These are phyloP conservation scores for Nesometra sesokonis DNA, from an alignment of 35 echinoderm and acorn worm genomes.

Conservation along the genomic window DNA sequence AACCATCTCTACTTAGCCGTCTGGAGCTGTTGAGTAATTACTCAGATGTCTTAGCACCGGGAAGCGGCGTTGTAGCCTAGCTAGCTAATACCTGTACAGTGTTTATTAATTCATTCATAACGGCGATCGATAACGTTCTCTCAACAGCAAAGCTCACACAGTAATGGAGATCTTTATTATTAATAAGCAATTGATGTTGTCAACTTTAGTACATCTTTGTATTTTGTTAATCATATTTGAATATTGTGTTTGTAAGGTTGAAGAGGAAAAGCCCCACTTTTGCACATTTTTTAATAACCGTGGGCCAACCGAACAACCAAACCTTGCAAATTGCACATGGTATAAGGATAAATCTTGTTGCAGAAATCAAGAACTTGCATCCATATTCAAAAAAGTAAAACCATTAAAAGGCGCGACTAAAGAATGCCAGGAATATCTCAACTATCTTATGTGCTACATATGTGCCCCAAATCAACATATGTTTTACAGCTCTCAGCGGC, in stretches of 20 bases:
- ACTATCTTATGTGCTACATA: constrained; percentile 97
- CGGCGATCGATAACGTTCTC: too few relatives aligned
- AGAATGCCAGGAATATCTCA: constrained; percentile 68
- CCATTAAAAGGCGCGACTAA: constrained; percentile 52
- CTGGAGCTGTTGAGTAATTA: too few relatives aligned
- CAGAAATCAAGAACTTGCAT: constrained; percentile 72
- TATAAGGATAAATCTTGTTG: constrained; percentile 72
- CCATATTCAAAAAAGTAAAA: constrained; percentile 76
- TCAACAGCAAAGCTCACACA: too few relatives aligned
- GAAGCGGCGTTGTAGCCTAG: too few relatives aligned
- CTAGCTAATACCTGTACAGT: too few relatives aligned
- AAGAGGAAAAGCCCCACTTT: not conserved
- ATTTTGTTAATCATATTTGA: not conserved
- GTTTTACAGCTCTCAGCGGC: constrained; percentile 64
- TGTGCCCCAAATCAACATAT: constrained; percentile 62
- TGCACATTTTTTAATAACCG: constrained; percentile 97
- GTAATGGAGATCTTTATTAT: too few relatives aligned
- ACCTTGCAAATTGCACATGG: constrained; percentile 92
- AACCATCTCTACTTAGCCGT: too few relatives aligned
- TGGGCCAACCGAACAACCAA: constrained; percentile 70
- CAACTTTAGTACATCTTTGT: too few relatives aligned
- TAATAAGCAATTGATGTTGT: too few relatives aligned
- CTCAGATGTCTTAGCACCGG: too few relatives aligned
- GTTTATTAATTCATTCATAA: too few relatives aligned
- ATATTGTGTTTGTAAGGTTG: not conserved